Evolutionary conservation across 1,140 invertebrate genomes (phyloP).

Genomic region (Antheraea mylitta): DNA sequence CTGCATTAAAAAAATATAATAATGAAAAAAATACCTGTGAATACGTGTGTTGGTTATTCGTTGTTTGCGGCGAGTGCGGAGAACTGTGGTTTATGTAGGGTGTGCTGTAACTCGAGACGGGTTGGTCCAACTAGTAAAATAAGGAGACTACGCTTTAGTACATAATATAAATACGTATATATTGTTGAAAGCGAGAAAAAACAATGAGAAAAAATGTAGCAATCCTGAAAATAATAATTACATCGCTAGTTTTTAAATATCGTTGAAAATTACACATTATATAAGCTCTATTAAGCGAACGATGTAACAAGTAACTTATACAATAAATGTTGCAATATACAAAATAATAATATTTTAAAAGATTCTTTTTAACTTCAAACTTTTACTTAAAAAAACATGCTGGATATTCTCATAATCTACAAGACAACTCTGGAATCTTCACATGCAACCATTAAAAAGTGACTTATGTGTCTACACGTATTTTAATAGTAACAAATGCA

Average conservation of each 20-base stretch:
- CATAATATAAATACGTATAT: not conserved
- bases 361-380: not conserved
- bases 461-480: not conserved
- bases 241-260: not conserved
- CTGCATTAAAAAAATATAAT: not conserved
- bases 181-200: constrained; percentile 31
- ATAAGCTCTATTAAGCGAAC: constrained; percentile 1
- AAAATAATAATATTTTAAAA: not conserved
- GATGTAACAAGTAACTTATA: not conserved
- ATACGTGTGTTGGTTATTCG: constrained; percentile 61
- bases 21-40: constrained; percentile 43
- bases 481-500: not conserved
- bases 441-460: not conserved
- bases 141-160: constrained; percentile 15
- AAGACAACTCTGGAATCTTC: not conserved
- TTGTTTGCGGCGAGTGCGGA: constrained; percentile 64
- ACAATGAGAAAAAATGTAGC: constrained; percentile 38
- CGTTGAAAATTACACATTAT: not conserved
- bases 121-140: constrained; percentile 56
- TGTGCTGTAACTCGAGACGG: constrained; percentile 62
- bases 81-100: constrained; percentile 70
- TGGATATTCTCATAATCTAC: not conserved
- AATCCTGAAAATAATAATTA: constrained; percentile 38
- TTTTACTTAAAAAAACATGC: not conserved
- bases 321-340: not conserved